Percentiles rank a stretch among this genome's conserved stretches.
These are phyloP conservation scores for Cosmorhoe ocellata DNA, from an alignment of 2,888 invertebrate genomes.

Conservation along the genomic window DNA sequence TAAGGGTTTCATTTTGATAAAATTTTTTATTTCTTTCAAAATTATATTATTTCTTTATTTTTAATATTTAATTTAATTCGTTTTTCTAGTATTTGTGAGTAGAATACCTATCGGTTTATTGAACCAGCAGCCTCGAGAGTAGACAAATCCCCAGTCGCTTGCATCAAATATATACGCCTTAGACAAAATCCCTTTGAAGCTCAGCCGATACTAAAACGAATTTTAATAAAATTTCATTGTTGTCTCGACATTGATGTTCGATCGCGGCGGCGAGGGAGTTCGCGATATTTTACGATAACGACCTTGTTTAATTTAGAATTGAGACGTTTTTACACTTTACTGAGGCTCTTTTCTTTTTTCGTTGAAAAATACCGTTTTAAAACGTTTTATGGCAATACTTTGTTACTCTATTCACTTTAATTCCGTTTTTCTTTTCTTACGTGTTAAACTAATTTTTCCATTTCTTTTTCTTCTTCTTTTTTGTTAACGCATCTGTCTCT, in stretches of 20 bases:
- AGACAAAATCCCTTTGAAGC: not conserved
- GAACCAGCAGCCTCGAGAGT: too few relatives aligned
- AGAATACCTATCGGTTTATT: too few relatives aligned
- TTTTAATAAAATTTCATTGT: slow-evolving; percentile 21
- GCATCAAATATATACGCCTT: not conserved
- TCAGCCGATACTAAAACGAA: slow-evolving; percentile 3
- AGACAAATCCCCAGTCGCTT: not conserved
- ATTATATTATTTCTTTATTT: too few relatives aligned
- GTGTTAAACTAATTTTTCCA: too few relatives aligned
- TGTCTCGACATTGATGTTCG: slow-evolving; percentile 12
- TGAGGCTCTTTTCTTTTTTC: not conserved
- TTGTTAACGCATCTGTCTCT: too few relatives aligned
- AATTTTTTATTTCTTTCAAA: too few relatives aligned
- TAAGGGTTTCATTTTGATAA: too few relatives aligned
- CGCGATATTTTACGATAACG: slow-evolving; percentile 19
- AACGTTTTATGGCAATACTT: not conserved
- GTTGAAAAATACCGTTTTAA: not conserved
- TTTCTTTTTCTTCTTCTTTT: too few relatives aligned
- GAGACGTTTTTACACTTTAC: slow-evolving; percentile 14
- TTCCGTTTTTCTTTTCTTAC: not conserved
- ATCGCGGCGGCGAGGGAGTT: slow-evolving; percentile 12
- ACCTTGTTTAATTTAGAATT: slow-evolving; percentile 15
- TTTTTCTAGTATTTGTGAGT: too few relatives aligned
- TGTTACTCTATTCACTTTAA: not conserved
- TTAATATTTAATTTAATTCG: too few relatives aligned